A percentile compares a stretch with the other conserved stretches of the same genome.
These are phyloP conservation scores for Manacus vitellinus DNA, from an alignment of 2,113 vertebrate species.

Conservation along the genomic window DNA sequence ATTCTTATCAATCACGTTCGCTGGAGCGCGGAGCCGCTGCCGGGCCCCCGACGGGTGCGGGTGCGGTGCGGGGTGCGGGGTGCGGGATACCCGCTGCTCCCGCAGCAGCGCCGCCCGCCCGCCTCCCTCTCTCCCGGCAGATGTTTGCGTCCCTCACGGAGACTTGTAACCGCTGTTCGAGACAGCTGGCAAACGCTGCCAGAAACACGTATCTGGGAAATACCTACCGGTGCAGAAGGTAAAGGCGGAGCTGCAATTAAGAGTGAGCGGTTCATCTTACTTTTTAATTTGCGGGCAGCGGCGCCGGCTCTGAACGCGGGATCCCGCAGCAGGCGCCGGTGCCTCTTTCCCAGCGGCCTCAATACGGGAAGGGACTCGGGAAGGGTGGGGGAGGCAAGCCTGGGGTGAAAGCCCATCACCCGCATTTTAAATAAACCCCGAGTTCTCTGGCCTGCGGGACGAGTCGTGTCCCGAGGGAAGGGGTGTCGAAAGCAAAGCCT, in stretches of 20 bases:
- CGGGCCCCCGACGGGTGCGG: neutral
- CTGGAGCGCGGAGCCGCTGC: neutral
- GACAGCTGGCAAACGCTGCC: constrained; percentile 76
- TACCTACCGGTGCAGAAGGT: constrained; percentile 37
- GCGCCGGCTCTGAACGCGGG: neutral
- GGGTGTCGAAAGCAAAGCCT: neutral
- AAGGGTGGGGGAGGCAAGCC: too few relatives aligned
- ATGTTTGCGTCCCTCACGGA: constrained; percentile 71
- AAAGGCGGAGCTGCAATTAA: neutral
- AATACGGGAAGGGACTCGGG: rapidly evolving
- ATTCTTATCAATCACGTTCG: neutral
- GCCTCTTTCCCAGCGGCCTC: neutral
- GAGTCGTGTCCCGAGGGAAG: neutral
- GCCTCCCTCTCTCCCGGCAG: constrained; percentile 67
- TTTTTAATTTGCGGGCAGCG: neutral
- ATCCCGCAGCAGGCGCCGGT: neutral
- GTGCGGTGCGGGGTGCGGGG: neutral
- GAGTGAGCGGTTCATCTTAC: neutral
- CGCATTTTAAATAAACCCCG: neutral
- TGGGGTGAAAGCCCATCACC: neutral
- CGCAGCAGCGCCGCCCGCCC: neutral
- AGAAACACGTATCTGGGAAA: constrained; percentile 25
- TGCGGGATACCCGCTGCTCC: neutral
- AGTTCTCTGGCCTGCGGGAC: neutral
- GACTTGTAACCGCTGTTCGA: constrained; percentile 71